These are phyloP conservation scores for Erythrocebus patas DNA, from an alignment of 2,113 vertebrate genomes.

Conservation along the genomic window DNA sequence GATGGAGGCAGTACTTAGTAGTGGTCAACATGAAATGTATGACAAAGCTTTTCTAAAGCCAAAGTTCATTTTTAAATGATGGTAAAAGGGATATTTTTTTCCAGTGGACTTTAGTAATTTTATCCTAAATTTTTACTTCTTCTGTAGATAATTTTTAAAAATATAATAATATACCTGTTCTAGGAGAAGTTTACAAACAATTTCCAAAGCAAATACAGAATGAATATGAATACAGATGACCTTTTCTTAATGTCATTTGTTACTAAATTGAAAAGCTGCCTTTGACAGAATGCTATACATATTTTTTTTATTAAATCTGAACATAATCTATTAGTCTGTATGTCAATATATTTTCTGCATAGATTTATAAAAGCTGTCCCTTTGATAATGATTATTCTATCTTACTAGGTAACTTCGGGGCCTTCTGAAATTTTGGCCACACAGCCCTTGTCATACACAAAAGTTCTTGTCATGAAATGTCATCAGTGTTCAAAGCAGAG, in stretches of 20 bases:
- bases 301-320: conserved; percentile 62
- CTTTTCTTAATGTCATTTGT: conserved; percentile 82
- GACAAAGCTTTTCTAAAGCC: background rate
- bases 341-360: conserved; percentile 11
- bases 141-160: background rate
- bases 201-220: conserved; percentile 51
- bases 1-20: background rate
- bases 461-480: background rate
- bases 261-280: conserved; percentile 62
- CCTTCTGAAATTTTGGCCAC: background rate
- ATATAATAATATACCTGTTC: background rate
- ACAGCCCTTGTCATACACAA: background rate
- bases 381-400: background rate
- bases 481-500: background rate
- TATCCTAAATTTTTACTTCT: conserved; percentile 24
- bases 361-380: conserved; percentile 35
- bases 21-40: conserved; percentile 9
- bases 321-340: conserved; percentile 59
- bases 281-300: conserved; percentile 71
- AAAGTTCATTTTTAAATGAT: conserved; percentile 18
- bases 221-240: conserved; percentile 68
- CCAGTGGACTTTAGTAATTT: background rate
- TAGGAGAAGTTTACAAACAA: conserved; percentile 46
- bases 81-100: background rate
- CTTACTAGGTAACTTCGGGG: background rate